These are phyloP conservation scores for Andrena hattorfiana DNA, from an alignment of 2,888 invertebrate genomes.

Conservation along the genomic window DNA sequence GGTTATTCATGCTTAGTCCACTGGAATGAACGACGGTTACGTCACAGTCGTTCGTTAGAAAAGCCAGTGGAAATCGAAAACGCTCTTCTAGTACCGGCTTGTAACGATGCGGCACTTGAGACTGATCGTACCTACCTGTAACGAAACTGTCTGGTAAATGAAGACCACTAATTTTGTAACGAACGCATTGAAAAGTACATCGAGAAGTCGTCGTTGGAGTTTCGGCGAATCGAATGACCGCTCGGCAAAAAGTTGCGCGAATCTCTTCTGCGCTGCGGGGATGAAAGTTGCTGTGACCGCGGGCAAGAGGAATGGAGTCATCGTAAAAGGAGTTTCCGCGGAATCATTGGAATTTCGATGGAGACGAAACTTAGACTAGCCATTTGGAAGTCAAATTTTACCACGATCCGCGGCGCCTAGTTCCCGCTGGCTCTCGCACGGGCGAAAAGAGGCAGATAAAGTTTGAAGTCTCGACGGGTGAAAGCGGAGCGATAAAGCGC, in stretches of 20 bases:
- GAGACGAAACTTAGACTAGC: conserved; percentile 38
- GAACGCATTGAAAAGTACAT: neutral
- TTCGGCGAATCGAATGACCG: neutral
- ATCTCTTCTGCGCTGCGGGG: neutral
- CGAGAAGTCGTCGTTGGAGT: neutral
- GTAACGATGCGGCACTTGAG: too few species aligned
- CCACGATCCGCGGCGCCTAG: conserved; percentile 35
- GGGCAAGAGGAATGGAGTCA: conserved; percentile 43
- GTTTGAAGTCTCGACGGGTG: conserved; percentile 24
- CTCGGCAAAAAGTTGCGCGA: conserved; percentile 11
- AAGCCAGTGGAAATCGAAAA: too few species aligned
- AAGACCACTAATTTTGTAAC: neutral
- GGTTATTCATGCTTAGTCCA: conserved; percentile 34
- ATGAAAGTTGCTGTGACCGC: neutral
- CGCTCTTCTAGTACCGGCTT: too few species aligned
- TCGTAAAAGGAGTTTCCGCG: conserved; percentile 34
- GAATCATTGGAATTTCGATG: conserved; percentile 57
- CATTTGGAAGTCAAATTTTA: conserved; percentile 60
- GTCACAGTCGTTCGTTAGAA: conserved; percentile 17
- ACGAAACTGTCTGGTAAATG: neutral
- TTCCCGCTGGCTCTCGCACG: conserved; percentile 17
- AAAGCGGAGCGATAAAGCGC: conserved; percentile 39
- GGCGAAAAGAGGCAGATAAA: conserved; percentile 43
- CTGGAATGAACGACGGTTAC: conserved; percentile 45
- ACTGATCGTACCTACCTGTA: neutral